Base-by-base conservation (phyloP, 2,888 invertebrate species). In the Plebejus melissa region DNA sequence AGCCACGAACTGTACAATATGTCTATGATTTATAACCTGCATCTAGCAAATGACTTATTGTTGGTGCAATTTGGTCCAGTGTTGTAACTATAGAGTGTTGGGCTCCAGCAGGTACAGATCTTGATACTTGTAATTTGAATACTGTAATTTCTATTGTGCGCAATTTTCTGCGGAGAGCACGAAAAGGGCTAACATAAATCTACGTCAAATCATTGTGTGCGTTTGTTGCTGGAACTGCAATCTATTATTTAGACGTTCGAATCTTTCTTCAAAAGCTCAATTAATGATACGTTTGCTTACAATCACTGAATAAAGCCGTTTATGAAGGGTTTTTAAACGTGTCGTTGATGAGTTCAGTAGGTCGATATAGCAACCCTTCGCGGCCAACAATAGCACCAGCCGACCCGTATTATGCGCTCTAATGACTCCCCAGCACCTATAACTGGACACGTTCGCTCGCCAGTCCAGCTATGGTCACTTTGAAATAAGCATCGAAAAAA, bases 311-410 rank as follows among this genome's bases (percentile, higher is more conserved):
- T 32, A 65, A 32, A 65, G 4, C 4, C 16, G 9, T 28, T 60
- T 28, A 60, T 28, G 11, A 28, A 60, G 60, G 75, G 71, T 77
- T 77, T 72, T 79, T 78, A 81, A 80, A 79, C 81, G 85, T 85
- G 85, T 86, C 85, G 86, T 85, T 88, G 54, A 86, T 88, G 88
- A 85, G 87, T 88, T 65, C 32, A 65, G 91, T 90, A 85, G 90
- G 89, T 81, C 90, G 84, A 87, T 85, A 83, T 86, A 84, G 81
- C 84, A 83, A 85, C 86, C 88, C 87, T 89, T 91, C 87, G 88
- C 79, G 80, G 86, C 88, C 85, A 90, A 93, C 92, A 93, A 93
- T 92, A 92, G 91, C 88, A 87, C 84, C 85, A 86, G 84, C 85
- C 85, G 83, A 88, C 88, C 90, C 79, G 86, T 86, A 87, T 84